These are phyloP conservation scores for Cryptophagus acutangulus DNA, from an alignment of 2,888 invertebrate genomes.

Conservation along the genomic window DNA sequence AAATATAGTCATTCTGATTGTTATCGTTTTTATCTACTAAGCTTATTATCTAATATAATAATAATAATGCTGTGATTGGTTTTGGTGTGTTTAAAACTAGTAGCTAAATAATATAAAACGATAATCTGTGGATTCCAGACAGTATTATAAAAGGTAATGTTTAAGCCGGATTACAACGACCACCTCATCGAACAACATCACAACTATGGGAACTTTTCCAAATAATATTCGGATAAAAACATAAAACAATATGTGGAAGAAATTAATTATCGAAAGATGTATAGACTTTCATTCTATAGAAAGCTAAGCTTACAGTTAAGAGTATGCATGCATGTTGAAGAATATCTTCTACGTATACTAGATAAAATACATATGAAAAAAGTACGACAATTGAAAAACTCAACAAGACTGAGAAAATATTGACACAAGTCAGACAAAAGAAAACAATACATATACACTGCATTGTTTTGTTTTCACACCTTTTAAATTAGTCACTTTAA, in stretches of 20 bases:
- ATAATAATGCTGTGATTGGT: constrained; percentile 7
- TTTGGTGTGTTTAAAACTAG: constrained; percentile 8
- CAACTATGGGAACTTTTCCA: constrained; percentile 6
- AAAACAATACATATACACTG: constrained; percentile 26
- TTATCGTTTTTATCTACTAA: constrained; percentile 4
- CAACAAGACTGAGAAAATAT: no score
- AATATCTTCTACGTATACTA: no score
- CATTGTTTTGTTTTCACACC: no score
- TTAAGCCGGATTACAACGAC: constrained; percentile 6
- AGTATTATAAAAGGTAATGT: constrained; percentile 24
- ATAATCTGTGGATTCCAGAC: constrained; percentile 32
- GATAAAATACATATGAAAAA: no score
- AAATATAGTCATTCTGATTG: no score
- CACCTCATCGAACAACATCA: background rate
- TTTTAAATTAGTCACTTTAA: constrained; percentile 31
- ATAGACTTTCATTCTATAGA: no score
- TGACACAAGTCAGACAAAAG: constrained; percentile 26
- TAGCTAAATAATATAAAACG: constrained; percentile 11
- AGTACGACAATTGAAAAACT: no score
- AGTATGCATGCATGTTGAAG: no score
- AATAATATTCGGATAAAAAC: background rate
- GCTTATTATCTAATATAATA: constrained; percentile 5
- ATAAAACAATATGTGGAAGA: background rate
- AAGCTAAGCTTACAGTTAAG: no score
- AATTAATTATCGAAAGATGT: background rate